Conservation (phyloP, 2,113 vertebrate species). For the Coptodon bakossiorum region DNA sequence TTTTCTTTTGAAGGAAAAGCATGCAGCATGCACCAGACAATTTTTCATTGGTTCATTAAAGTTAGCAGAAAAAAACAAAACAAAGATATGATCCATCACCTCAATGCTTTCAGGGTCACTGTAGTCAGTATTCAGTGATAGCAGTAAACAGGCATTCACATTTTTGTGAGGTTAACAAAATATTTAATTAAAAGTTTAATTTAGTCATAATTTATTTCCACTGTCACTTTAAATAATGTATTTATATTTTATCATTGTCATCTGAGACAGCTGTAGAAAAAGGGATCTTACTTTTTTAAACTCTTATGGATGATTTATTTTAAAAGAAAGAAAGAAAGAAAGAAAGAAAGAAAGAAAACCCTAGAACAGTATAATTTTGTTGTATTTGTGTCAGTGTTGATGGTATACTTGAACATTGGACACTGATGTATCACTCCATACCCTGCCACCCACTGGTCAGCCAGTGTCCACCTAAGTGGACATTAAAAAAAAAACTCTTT, state of each 20-base stretch:
- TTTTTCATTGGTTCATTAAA: background rate
- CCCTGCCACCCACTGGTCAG: background rate
- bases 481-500: background rate
- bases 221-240: background rate
- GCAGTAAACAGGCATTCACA: background rate
- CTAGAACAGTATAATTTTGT: background rate
- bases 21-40: background rate
- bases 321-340: background rate
- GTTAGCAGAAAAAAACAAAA: background rate
- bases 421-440: background rate
- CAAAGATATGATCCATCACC: background rate
- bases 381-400: background rate
- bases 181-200: background rate
- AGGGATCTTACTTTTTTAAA: background rate
- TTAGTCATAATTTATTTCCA: background rate
- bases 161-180: background rate
- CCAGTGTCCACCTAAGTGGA: background rate
- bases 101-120: background rate
- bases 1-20: background rate
- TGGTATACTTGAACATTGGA: background rate
- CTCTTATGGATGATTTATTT: background rate
- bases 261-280: background rate
- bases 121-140: background rate
- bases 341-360: background rate
- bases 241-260: background rate